A percentile compares a stretch with the other conserved stretches of the same genome.
phyloP scores from a whole-genome alignment of 2,113 vertebrate species.

The Castor canadensis region DNA sequence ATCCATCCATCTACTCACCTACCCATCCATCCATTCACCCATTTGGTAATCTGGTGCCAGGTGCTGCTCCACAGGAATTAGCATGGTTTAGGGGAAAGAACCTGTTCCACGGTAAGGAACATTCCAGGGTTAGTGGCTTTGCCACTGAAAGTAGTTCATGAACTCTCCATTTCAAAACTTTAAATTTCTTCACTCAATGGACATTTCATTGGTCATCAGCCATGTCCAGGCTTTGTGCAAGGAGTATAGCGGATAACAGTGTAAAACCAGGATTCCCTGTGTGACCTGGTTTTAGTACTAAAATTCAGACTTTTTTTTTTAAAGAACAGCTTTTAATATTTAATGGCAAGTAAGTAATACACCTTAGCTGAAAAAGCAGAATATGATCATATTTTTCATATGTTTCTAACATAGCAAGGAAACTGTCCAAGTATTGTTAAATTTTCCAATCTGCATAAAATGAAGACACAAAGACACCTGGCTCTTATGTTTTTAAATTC shows the following conservation, averaged over 20 bases:
- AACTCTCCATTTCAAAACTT: not conserved
- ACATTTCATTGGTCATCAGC: accelerated
- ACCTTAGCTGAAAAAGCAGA: not conserved
- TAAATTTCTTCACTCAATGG: not conserved
- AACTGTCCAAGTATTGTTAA: not conserved
- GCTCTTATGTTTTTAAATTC: not conserved
- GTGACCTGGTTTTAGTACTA: not conserved
- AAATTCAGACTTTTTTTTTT: not conserved
- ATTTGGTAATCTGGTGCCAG: not conserved
- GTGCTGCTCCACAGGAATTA: not conserved
- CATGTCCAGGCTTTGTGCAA: accelerated
- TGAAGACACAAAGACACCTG: not conserved
- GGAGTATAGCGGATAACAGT: accelerated
- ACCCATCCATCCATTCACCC: too few species aligned
- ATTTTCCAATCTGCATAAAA: not conserved
- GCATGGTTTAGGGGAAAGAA: not conserved
- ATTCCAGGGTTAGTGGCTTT: not conserved
- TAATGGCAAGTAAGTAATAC: not conserved
- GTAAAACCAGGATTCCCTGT: not conserved
- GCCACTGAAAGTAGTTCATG: not conserved
- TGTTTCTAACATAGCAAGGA: not conserved
- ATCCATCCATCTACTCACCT: not conserved
- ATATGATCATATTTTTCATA: not conserved
- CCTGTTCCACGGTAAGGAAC: not conserved
- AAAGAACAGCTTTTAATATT: not conserved